phyloP scores from a whole-genome alignment of 2,113 vertebrate genomes.

The Colius striatus region DNA sequence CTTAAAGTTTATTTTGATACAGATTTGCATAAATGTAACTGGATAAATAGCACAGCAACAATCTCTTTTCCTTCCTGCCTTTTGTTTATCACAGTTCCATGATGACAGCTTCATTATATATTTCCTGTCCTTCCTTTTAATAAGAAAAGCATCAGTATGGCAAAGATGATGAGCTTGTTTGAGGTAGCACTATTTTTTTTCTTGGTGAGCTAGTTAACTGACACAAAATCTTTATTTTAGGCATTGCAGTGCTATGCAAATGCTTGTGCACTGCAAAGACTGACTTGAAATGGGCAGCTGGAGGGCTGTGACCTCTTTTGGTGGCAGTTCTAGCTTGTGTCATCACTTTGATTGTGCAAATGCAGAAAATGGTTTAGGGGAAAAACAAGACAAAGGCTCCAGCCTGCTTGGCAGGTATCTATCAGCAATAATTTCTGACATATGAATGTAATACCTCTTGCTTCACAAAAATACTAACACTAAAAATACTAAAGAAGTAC shows the following conservation, averaged over 20 bases:
- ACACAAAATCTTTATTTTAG: neutral
- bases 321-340: neutral
- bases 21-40: neutral
- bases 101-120: neutral
- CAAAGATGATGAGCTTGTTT: neutral
- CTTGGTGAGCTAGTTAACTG: neutral
- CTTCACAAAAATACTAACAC: neutral
- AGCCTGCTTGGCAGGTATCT: neutral
- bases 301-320: neutral
- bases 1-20: neutral
- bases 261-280: neutral
- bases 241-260: neutral
- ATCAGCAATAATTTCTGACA: neutral
- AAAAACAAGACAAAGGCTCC: neutral
- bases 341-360: neutral
- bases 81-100: neutral
- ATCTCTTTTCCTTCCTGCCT: neutral
- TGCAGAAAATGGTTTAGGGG: neutral
- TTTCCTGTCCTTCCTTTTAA: neutral
- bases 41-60: neutral
- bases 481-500: neutral
- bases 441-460: neutral
- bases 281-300: neutral
- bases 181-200: neutral
- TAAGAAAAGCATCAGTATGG: neutral